Base-by-base conservation (phyloP, 2,113 vertebrate species). In the Elephantulus edwardii region DNA sequence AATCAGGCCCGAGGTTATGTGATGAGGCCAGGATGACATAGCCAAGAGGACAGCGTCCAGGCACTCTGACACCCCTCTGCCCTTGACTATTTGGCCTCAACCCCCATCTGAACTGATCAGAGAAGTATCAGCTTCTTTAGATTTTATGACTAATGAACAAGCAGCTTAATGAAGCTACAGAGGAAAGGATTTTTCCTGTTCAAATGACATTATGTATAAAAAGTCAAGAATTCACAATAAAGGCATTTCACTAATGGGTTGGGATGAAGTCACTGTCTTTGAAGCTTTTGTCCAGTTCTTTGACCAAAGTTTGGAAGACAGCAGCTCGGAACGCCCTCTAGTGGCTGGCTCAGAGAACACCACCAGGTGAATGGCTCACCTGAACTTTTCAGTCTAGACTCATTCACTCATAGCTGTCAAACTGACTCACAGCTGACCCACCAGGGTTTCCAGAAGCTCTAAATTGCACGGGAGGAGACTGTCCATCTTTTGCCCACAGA, bases 361-460 rank as follows among this genome's bases (percentile, higher is more conserved):
- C 6, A 35, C 2, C 40, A n/a, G 68, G 38, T 3, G 5, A 0
- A 33, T 6, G 3, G 40, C 40, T 2, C 2, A 1, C 35, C 71
- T n/a, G n/a, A 78, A 64, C 6, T 35, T 72, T 24, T 7, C 9
- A 14, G 4, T 2, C 54, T 28, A 58, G 56, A 50, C 48, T 50
- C 14, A 10, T n/a, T n/a, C n/a, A n/a, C n/a, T n/a, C n/a, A n/a
- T n/a, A n/a, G n/a, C n/a, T n/a, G n/a, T n/a, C n/a, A n/a, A n/a
- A n/a, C n/a, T n/a, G n/a, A n/a, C n/a, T n/a, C n/a, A n/a, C n/a
- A n/a, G n/a, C n/a, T n/a, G n/a, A n/a, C n/a, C n/a, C n/a, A n/a
- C n/a, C n/a, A n/a, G n/a, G n/a, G n/a, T n/a, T n/a, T n/a, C n/a
- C n/a, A n/a, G n/a, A n/a, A n/a, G n/a, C n/a, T n/a, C n/a, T n/a